These are phyloP conservation scores for Hipposideros armiger DNA, from an alignment of 2,113 vertebrate genomes.

Conservation along the genomic window DNA sequence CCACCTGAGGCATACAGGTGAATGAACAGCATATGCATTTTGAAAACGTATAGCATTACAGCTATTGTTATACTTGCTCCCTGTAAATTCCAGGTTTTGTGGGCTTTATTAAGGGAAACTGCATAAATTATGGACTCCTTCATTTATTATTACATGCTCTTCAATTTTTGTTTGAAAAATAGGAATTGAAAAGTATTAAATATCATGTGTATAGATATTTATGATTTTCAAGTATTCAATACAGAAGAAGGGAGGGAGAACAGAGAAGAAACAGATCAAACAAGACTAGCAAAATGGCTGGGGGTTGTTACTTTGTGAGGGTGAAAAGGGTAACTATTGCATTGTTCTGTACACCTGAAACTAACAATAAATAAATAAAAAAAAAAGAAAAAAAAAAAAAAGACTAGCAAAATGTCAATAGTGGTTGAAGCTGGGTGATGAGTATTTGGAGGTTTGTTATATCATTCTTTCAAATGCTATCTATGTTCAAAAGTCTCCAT, in stretches of 20 bases:
- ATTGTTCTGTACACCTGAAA: too few species aligned
- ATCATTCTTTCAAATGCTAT: background rate
- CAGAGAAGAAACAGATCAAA: background rate
- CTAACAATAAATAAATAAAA: too few species aligned
- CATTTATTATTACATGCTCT: background rate
- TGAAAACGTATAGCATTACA: background rate
- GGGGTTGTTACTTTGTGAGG: too few species aligned
- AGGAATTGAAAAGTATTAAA: background rate
- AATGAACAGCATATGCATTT: fast-evolving
- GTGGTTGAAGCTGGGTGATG: background rate
- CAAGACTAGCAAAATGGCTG: background rate
- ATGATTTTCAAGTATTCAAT: background rate
- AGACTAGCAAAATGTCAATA: background rate
- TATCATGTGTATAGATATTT: background rate
- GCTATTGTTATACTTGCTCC: background rate
- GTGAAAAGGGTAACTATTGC: too few species aligned
- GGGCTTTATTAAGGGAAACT: background rate
- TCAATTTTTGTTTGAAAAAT: background rate
- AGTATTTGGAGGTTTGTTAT: background rate
- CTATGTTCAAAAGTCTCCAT: background rate
- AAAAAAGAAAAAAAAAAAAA: too few species aligned
- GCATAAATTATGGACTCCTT: background rate
- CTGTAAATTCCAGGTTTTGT: background rate
- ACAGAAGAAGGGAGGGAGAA: background rate
- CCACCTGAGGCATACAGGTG: too few species aligned